Evolutionary conservation across 2,113 vertebrate species (phyloP).

Genomic region (Vidua macroura): DNA sequence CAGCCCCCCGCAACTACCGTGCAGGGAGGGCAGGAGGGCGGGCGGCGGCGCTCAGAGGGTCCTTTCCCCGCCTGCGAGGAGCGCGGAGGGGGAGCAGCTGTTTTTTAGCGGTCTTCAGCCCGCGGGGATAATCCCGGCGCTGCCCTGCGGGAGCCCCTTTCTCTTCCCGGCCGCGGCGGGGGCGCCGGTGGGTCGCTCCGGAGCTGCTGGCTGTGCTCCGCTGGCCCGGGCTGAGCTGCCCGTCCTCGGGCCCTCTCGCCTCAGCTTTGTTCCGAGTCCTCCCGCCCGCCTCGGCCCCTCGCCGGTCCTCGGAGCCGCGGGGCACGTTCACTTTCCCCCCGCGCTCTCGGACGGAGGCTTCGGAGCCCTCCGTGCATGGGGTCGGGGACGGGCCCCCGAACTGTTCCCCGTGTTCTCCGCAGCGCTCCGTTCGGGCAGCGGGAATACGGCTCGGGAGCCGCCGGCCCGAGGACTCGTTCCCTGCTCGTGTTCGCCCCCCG

Average conservation of each 20-base stretch:
- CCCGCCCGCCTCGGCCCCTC: constrained; percentile 7
- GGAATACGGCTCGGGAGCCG: neutral
- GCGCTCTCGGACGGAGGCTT: neutral
- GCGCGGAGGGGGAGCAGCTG: neutral
- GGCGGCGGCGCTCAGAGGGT: neutral
- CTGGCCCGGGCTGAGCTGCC: neutral
- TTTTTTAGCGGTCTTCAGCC: neutral
- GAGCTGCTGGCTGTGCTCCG: neutral
- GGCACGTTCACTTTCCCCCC: neutral
- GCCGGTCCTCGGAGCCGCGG: neutral
- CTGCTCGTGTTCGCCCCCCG: neutral
- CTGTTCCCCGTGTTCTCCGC: neutral
- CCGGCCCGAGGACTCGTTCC: no score
- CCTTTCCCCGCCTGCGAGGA: neutral
- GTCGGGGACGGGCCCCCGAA: rapidly evolving
- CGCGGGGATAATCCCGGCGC: constrained; percentile 55
- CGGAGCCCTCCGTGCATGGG: neutral
- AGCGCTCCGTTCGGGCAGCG: neutral
- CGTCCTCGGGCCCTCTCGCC: neutral
- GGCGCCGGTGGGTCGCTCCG: neutral
- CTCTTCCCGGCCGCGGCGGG: neutral
- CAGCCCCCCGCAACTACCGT: no score
- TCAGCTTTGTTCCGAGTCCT: neutral
- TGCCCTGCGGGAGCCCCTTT: neutral
- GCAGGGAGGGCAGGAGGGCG: no score